A percentile compares a stretch with the other conserved stretches of the same genome.
phyloP scores from a whole-genome alignment of 2,888 invertebrate genomes.

The Sussaba pulchella region DNA sequence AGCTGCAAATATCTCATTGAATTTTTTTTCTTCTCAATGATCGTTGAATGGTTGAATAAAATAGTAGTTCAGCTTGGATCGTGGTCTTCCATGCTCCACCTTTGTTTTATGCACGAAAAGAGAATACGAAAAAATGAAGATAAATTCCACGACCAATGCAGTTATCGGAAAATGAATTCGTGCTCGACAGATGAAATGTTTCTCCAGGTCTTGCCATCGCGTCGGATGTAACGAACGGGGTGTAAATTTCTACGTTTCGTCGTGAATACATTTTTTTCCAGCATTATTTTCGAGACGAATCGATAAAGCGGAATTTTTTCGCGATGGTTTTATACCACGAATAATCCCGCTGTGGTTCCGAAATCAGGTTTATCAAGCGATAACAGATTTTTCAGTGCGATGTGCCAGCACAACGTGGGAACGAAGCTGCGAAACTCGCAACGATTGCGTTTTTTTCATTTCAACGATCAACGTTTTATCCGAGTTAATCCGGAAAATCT shows the following conservation, averaged over 20 bases:
- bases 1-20: no score
- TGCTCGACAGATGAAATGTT: neutral
- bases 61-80: no score
- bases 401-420: neutral
- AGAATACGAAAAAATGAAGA: no score
- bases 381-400: conserved; percentile 31
- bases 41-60: no score
- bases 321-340: neutral
- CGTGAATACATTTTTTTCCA: neutral
- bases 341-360: conserved; percentile 28
- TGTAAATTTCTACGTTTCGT: neutral
- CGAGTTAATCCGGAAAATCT: conserved; percentile 54
- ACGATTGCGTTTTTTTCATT: conserved; percentile 39
- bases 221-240: neutral
- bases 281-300: neutral
- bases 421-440: neutral
- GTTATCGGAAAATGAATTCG: neutral
- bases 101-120: no score
- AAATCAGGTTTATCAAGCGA: conserved; percentile 8
- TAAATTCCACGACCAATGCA: neutral
- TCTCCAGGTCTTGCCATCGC: no score
- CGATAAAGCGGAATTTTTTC: neutral
- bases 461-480: conserved; percentile 26
- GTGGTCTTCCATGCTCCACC: no score
- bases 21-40: no score